Evolutionary conservation across 2,888 invertebrate species (phyloP).

Genomic region (Cremastinae sp.): DNA sequence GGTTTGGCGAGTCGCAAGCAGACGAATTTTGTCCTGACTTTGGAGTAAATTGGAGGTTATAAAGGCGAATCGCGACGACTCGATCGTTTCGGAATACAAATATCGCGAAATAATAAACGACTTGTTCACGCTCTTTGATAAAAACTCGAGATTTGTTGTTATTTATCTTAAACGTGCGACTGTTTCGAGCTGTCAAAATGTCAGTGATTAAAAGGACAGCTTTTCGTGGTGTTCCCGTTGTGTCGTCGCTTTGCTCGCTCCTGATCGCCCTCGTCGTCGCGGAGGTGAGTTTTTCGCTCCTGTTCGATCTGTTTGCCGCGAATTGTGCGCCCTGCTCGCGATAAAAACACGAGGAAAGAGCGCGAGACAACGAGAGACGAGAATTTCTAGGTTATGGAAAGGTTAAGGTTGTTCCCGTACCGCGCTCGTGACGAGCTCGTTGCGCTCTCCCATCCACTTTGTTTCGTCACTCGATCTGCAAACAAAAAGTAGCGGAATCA

Average conservation of each 20-base stretch:
- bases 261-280: conserved; percentile 57
- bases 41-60: not conserved
- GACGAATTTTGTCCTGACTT: conserved; percentile 23
- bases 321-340: too few species aligned
- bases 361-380: not conserved
- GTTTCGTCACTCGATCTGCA: too few species aligned
- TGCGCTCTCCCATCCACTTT: too few species aligned
- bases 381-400: conserved; percentile 14
- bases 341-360: too few species aligned
- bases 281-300: conserved; percentile 55
- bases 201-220: conserved; percentile 63
- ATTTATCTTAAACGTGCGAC: not conserved
- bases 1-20: conserved; percentile 30
- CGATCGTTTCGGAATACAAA: not conserved
- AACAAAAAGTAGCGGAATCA: too few species aligned
- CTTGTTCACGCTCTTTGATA: not conserved
- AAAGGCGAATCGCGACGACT: conserved; percentile 15
- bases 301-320: too few species aligned
- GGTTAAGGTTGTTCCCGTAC: too few species aligned
- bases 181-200: conserved; percentile 46
- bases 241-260: conserved; percentile 60
- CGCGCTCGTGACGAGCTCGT: too few species aligned
- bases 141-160: not conserved
- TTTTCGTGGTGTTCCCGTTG: conserved; percentile 54
- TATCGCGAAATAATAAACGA: conserved; percentile 26